A percentile compares a stretch with the other conserved stretches of the same genome.
Evolutionary conservation across 1,140 invertebrate species (phyloP).

Genomic region (Calycopis cecrops): DNA sequence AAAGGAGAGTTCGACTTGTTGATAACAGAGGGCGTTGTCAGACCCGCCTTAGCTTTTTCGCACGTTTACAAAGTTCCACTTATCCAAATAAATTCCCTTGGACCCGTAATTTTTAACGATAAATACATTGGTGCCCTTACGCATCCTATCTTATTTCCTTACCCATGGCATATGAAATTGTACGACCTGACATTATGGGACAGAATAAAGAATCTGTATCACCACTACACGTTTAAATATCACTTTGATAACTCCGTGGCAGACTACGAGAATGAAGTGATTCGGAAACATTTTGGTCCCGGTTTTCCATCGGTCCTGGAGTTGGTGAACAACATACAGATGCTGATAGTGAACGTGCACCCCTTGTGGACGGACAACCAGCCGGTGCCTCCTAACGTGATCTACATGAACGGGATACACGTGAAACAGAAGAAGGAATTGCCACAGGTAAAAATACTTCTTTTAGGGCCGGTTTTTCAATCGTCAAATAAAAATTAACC

Average conservation of each 20-base stretch:
- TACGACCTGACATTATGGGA: constrained; percentile 1
- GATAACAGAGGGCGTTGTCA: constrained; percentile 4
- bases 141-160: neutral
- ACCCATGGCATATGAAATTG: neutral
- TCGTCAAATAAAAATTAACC: too few relatives aligned
- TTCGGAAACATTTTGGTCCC: constrained; percentile 6
- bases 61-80: constrained; percentile 6
- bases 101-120: constrained; percentile 2
- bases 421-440: constrained; percentile 9
- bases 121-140: constrained; percentile 1
- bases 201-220: neutral
- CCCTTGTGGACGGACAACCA: constrained; percentile 16
- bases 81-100: constrained; percentile 1
- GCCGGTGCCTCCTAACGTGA: constrained; percentile 18
- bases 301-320: neutral
- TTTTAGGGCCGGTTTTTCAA: neutral
- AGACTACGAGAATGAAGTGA: neutral
- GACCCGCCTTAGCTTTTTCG: constrained; percentile 5
- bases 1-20: constrained; percentile 8
- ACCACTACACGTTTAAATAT: neutral
- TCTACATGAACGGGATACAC: constrained; percentile 16
- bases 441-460: constrained; percentile 15
- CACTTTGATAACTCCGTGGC: neutral
- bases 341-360: constrained; percentile 17
- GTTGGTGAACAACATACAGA: constrained; percentile 18